phyloP scores from a whole-genome alignment of 92 coral and sea anemone species.

The Pocillopora grandis region DNA sequence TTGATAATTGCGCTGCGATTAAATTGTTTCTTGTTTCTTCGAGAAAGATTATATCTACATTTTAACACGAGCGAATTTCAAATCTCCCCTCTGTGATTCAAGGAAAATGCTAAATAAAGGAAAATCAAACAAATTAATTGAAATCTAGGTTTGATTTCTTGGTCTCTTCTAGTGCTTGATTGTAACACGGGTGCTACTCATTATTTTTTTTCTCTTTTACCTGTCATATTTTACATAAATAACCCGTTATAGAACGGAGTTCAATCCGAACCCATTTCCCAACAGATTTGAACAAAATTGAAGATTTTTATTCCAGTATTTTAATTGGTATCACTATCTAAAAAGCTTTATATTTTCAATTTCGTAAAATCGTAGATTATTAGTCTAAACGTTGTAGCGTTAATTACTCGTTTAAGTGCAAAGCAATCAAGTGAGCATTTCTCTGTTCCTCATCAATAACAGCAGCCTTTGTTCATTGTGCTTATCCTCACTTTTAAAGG shows the following conservation, averaged over 20 bases:
- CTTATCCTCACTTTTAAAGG: constrained; percentile 23
- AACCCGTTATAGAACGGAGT: too few species aligned
- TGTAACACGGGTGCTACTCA: too few species aligned
- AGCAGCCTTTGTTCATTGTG: neutral
- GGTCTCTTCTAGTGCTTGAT: too few species aligned
- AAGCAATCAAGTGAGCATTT: constrained; percentile 14
- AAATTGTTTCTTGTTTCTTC: neutral
- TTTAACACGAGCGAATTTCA: neutral
- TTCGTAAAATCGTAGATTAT: constrained; percentile 24
- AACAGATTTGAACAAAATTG: too few species aligned
- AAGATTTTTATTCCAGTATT: neutral
- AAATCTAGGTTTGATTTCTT: too few species aligned
- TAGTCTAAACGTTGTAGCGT: constrained; percentile 31
- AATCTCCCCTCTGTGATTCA: neutral
- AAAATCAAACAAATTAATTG: neutral
- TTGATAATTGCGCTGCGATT: neutral
- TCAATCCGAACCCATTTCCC: too few species aligned
- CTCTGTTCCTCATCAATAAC: constrained; percentile 9
- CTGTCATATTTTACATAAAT: too few species aligned
- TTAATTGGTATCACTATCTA: constrained; percentile 12
- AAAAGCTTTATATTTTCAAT: neutral
- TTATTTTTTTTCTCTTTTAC: too few species aligned
- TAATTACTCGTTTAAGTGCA: constrained; percentile 35
- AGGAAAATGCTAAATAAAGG: neutral
- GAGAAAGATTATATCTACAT: neutral